Evolutionary conservation across 1,140 invertebrate genomes (phyloP).

Genomic region (Leptopilina clavipes): DNA sequence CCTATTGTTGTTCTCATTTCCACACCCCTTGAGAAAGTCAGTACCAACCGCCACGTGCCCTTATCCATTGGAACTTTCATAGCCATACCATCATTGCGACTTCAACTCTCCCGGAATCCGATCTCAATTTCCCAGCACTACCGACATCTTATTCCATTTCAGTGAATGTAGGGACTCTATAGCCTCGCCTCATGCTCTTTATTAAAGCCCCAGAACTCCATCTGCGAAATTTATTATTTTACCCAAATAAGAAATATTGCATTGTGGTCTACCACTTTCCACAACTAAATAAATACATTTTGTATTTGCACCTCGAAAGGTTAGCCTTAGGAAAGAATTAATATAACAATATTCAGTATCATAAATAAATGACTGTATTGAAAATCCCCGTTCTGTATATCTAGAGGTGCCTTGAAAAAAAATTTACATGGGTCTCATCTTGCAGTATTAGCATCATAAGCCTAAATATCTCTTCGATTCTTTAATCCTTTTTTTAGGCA

Average conservation of each 20-base stretch:
- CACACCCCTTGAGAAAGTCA: background rate
- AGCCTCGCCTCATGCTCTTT: constrained; percentile 40
- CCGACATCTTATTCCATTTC: constrained; percentile 42
- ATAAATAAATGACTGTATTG: background rate
- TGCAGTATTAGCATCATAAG: background rate
- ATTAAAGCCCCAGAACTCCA: constrained; percentile 17
- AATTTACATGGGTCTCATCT: background rate
- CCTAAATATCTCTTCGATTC: constrained; percentile 1
- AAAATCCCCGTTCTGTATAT: background rate
- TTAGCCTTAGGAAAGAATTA: no score
- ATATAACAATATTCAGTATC: no score
- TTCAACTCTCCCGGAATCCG: constrained; percentile 42
- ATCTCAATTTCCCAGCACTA: constrained; percentile 59
- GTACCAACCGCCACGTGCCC: constrained; percentile 43
- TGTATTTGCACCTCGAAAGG: no score
- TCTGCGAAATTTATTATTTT: no score
- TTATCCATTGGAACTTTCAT: constrained; percentile 37
- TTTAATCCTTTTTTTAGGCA: background rate
- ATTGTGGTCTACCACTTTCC: no score
- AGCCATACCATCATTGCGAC: background rate
- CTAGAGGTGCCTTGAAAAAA: background rate
- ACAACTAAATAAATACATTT: no score
- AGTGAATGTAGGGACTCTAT: constrained; percentile 28
- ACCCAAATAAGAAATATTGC: no score
- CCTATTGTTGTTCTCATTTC: constrained; percentile 34